These are phyloP conservation scores for Lacerta bilineata DNA, from an alignment of 2,797 vertebrate genomes.

Conservation along the genomic window DNA sequence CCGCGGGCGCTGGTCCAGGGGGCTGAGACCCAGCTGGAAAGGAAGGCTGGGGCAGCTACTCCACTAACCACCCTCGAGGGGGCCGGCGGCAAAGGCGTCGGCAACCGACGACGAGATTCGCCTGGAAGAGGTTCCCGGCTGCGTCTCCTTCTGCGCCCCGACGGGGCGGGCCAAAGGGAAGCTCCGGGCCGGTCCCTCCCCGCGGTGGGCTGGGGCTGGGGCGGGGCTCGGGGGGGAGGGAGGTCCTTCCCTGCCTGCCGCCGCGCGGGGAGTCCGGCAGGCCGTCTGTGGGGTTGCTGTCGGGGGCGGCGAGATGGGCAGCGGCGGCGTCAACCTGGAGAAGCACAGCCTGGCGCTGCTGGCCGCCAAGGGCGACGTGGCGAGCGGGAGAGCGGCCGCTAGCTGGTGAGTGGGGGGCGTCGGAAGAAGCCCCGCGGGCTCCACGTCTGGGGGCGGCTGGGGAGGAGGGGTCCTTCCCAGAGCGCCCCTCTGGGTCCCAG, in stretches of 20 bases:
- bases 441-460: background rate
- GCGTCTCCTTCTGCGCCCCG: background rate
- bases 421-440: too few species aligned
- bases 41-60: too few species aligned
- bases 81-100: background rate
- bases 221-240: background rate
- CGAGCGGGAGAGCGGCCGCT: slow-evolving; percentile 85
- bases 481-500: too few species aligned
- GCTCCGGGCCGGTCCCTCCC: background rate
- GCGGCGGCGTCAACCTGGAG: slow-evolving; percentile 82
- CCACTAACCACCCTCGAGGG: too few species aligned
- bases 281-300: slow-evolving; percentile 13
- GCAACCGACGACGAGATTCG: too few species aligned
- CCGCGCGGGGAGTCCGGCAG: slow-evolving; percentile 48
- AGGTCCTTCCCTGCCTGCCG: background rate
- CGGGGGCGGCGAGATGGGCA: slow-evolving; percentile 61
- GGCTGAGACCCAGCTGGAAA: too few species aligned
- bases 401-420: slow-evolving; percentile 82
- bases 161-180: background rate
- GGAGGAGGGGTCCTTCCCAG: too few species aligned
- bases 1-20: too few species aligned
- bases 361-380: slow-evolving; percentile 89
- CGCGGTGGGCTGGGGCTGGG: background rate
- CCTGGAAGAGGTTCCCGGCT: background rate
- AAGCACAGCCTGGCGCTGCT: slow-evolving; percentile 88